Percentiles rank a stretch among this genome's conserved stretches.
These are phyloP conservation scores for Alaudala cheleensis DNA, from an alignment of 2,113 vertebrate species.

Conservation along the genomic window DNA sequence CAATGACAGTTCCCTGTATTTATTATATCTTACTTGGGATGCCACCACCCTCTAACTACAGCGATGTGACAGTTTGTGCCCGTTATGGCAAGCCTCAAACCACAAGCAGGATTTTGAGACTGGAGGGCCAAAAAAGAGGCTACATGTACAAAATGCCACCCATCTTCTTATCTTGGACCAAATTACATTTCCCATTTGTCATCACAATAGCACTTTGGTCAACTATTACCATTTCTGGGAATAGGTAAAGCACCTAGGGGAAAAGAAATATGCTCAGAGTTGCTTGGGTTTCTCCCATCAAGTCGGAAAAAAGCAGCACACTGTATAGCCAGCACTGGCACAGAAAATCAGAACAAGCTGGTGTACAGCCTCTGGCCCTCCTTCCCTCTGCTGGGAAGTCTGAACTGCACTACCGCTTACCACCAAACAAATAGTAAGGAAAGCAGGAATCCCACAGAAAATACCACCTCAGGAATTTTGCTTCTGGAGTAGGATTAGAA, in stretches of 20 bases:
- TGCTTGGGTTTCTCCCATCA: neutral
- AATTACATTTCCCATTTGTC: rapidly evolving
- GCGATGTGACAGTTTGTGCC: rapidly evolving
- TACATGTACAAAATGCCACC: neutral
- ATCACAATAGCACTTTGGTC: neutral
- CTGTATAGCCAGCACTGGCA: neutral
- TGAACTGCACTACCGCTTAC: neutral
- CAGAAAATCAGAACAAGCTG: neutral
- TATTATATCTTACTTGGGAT: neutral
- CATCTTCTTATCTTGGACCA: neutral
- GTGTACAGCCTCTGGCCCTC: neutral
- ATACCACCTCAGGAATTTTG: neutral
- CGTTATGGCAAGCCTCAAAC: neutral
- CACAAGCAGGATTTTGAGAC: neutral
- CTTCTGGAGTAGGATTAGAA: neutral
- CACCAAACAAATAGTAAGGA: neutral
- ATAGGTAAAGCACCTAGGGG: neutral
- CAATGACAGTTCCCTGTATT: neutral
- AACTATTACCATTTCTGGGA: neutral
- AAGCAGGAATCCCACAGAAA: neutral
- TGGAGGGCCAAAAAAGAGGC: neutral
- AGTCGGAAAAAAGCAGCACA: rapidly evolving
- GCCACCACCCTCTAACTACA: neutral
- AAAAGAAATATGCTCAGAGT: neutral
- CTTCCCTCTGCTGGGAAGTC: neutral